phyloP scores from a whole-genome alignment of 2,888 invertebrate species.

The Idaea dimidiata region DNA sequence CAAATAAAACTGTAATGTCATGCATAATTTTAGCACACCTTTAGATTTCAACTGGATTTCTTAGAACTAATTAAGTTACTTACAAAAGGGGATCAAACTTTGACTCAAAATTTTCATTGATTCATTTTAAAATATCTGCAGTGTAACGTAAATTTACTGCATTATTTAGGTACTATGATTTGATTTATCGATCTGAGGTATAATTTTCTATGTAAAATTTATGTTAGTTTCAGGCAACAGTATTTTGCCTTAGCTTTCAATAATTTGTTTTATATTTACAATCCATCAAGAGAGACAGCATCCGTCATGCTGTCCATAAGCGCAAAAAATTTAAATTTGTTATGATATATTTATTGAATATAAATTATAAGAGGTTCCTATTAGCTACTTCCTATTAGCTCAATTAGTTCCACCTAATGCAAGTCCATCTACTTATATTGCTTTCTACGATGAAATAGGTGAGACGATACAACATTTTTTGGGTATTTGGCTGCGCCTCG shows the following conservation, averaged over 20 bases:
- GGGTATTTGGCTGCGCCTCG: no score
- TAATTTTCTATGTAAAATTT: no score
- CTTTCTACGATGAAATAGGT: no score
- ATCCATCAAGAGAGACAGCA: neutral
- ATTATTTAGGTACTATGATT: no score
- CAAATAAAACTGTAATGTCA: constrained; percentile 63
- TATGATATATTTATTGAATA: neutral
- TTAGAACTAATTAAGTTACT: constrained; percentile 19
- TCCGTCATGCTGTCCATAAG: neutral
- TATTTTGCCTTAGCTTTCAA: neutral
- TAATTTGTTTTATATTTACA: neutral
- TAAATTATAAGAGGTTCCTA: no score
- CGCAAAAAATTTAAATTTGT: neutral
- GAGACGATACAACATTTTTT: no score
- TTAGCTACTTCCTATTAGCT: no score
- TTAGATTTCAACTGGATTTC: constrained; percentile 29
- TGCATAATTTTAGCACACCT: constrained; percentile 55
- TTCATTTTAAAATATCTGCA: no score
- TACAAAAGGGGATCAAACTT: constrained; percentile 2
- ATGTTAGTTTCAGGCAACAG: neutral
- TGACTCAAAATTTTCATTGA: neutral
- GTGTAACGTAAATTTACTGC: no score
- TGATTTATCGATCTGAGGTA: no score
- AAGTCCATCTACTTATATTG: no score
- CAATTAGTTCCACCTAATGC: no score